Evolutionary conservation across 2,113 vertebrate species (phyloP), one percentile per base, ranked within the genome.

Genomic region (Stegostoma tigrinum): DNA sequence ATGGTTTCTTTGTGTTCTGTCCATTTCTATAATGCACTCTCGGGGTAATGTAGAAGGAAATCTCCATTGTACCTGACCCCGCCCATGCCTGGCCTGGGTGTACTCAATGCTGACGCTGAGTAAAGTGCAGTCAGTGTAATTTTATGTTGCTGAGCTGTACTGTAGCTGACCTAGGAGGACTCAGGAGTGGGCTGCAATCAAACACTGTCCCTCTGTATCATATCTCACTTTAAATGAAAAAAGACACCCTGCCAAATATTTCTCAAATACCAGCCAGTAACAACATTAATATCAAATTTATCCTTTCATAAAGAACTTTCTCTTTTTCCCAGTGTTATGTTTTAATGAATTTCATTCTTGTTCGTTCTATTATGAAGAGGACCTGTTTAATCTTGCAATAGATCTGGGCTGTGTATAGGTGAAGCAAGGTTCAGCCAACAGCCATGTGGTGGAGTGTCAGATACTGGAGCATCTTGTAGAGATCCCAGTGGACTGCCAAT

Each of bases 231-330:
- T 55, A 91, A 91, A 21, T 91, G 87, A 91, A 64, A 61, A n/a
- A 61, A 21, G n/a, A 91, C 17, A 55, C 55, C 87, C 61, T 64
- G 55, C 87, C 30, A n/a, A 61, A 19, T 55, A 91, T 91, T 91
- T 91, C 87, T 64, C 34, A 91, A 91, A 91, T 91, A 64, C 87
- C 87, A 64, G n/a, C 27, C 64, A 34, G 87, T 91, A 61, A 91
- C 87, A 64, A n/a, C 55, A 64, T 91, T 91, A 91, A 91, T 91
- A 91, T 91, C 87, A 91, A 91, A 64, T 91, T 91, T 17, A 15
- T 21, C 87, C 64, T 61, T 91, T 91, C 52, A 91, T 91, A 91
- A 91, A 64, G 52, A 55, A 61, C 87, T 91, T 64, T 61, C 30
- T 91, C 64, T 91, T 61, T 91, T 91, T 91, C 87, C 52, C 87